Evolutionary conservation across 1,140 invertebrate species (phyloP).

Genomic region (Drosophila sp.): DNA sequence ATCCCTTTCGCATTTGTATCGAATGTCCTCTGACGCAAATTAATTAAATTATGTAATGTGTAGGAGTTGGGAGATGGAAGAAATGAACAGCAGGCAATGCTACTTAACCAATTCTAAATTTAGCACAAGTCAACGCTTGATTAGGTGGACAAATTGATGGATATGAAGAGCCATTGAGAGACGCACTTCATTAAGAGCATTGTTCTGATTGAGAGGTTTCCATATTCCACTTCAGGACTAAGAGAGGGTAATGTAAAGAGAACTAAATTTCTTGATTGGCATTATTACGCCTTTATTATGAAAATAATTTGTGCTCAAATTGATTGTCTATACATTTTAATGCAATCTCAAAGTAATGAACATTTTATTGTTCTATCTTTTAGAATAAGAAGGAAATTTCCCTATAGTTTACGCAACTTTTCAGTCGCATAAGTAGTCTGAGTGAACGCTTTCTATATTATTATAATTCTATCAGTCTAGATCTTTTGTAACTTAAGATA

Average conservation of each 20-base stretch:
- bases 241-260: not conserved
- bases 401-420: too few species aligned
- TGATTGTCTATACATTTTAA: too few species aligned
- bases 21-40: slow-evolving; percentile 79
- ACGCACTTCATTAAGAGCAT: slow-evolving; percentile 16
- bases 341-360: too few species aligned
- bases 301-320: too few species aligned
- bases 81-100: not conserved
- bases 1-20: slow-evolving; percentile 59
- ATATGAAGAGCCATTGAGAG: slow-evolving; percentile 14
- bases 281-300: too few species aligned
- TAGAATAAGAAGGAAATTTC: too few species aligned
- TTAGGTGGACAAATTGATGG: slow-evolving; percentile 6
- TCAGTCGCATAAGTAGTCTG: too few species aligned
- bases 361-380: too few species aligned
- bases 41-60: slow-evolving; percentile 74
- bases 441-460: too few species aligned
- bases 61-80: not conserved
- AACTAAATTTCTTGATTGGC: not conserved
- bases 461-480: too few species aligned
- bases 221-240: not conserved
- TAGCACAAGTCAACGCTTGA: slow-evolving; percentile 39
- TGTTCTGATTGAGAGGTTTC: slow-evolving; percentile 9
- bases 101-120: slow-evolving; percentile 70
- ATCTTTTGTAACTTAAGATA: too few species aligned